Evolutionary conservation across 2,113 vertebrate species (phyloP), one percentile per base, ranked within the genome.

Genomic region (Pterocles gutturalis): DNA sequence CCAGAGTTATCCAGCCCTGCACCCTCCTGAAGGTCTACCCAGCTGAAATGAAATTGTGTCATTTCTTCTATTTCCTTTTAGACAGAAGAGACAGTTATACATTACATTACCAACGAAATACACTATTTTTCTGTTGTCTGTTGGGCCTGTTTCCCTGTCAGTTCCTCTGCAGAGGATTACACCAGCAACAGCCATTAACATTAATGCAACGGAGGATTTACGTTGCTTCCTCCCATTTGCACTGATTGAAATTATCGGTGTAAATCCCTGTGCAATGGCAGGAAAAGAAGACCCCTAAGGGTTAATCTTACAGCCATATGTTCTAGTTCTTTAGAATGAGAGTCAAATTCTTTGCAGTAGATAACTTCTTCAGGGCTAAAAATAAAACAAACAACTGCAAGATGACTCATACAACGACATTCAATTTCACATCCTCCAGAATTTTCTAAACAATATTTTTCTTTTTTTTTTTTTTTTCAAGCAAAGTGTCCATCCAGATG

Each of bases 351-450:
- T 90, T 97, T 96, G 91, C 91, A 94, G 95, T 48, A 95, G 57
- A 78, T 94, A 97, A 93, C 76, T 95, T 97, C 97, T 97, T 97
- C 93, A 82, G 72, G 80, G 89, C 96, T 98, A 98, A 98, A 98
- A 98, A 98, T 98, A 98, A 97, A 96, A 97, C 95, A 97, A 92
- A 96, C 96, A 96, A 97, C 93, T 86, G 96, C 94, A 95, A 94
- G 82, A 91, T 97, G 98, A 98, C 94, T 98, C 98, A 98, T 91
- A 53, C 57, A 70, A 66, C 1, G 93, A 89, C 87, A 94, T 94
- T 95, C 93, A 87, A 91, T 95, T 97, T 97, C 73, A 65, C 95
- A 97, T 97, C 96, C 96, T 97, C 95, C 55, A 96, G 95, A 97
- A 94, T 97, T 96, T 97, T 97, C 97, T 94, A 95, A 97, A 97